Base-by-base conservation (phyloP, 2,113 vertebrate genomes). In the Mola mola region DNA sequence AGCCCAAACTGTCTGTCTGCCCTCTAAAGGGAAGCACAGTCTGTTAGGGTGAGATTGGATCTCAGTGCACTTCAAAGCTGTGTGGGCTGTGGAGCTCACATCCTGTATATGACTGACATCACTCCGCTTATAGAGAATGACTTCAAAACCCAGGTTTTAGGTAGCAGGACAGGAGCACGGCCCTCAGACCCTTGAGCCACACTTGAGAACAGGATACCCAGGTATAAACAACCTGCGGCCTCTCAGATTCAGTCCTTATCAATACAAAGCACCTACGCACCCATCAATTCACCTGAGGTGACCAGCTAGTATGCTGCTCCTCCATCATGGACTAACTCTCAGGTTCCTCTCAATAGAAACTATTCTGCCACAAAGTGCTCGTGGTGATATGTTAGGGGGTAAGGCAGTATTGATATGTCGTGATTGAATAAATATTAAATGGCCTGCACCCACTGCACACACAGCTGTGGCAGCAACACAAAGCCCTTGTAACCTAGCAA, bases 401-500 rank as follows among this genome's bases (percentile, higher is more conserved):
- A 21, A 37, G 40, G 34, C 55, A 70, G 80, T 69, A 85, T 84
- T 61, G 77, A 87, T 82, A 69, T n/a, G 20, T 62, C 73, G 65
- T 83, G 67, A 86, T 75, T 82, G 63, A 79, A 40, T 62, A 87
- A 87, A 86, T 82, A 88, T 81, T 60, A 86, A 85, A 80, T 83
- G 79, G 75, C 51, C 76, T 67, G 75, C 72, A 51, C 72, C 62
- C 60, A 38, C 75, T 72, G 51, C 66, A 68, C 81, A 81, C 80
- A 85, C 83, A 87, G 85, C 83, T 86, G 85, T 82, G 82, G 75
- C 78, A 72, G 81, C 56, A 67, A 79, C 82, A 90, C 77, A 86
- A 82, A 87, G 84, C 74, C 72, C 61, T 36, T 16, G 89, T 90
- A 87, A 69, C 89, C 85, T 88, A 90, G 89, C 89, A 89, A 90